Conservation (phyloP, 1,140 invertebrate species). For the Rhizoglyphus robini region DNA sequence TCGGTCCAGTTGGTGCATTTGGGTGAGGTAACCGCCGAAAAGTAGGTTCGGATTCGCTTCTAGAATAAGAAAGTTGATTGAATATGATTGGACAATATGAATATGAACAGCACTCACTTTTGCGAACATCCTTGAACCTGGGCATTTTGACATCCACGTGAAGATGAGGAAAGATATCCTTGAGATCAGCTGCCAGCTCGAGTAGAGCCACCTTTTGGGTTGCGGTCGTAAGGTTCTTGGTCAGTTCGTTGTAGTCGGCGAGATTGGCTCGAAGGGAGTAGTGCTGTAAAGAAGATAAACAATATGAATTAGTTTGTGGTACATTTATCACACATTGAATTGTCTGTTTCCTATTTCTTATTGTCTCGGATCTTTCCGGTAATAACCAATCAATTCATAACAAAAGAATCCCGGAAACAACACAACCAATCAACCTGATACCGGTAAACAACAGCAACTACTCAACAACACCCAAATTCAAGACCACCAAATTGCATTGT, state of each 20-base stretch:
- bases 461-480: too few relatives aligned
- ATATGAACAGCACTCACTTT: not conserved
- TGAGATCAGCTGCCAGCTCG: not conserved
- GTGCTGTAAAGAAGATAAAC: too few relatives aligned
- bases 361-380: too few relatives aligned
- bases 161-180: not conserved
- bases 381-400: too few relatives aligned
- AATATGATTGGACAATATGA: not conserved
- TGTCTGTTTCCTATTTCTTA: too few relatives aligned
- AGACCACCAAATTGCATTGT: too few relatives aligned
- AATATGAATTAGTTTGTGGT: too few relatives aligned
- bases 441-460: too few relatives aligned
- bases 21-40: constrained; percentile 2
- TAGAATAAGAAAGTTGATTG: not conserved
- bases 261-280: not conserved
- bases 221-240: not conserved
- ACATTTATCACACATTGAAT: too few relatives aligned
- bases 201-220: not conserved
- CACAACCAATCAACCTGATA: too few relatives aligned
- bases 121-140: not conserved
- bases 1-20: not conserved
- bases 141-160: not conserved
- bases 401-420: too few relatives aligned
- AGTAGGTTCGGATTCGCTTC: constrained; percentile 1
- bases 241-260: not conserved